Conservation (phyloP, 2,797 vertebrate species). For the Pristis pectinata region DNA sequence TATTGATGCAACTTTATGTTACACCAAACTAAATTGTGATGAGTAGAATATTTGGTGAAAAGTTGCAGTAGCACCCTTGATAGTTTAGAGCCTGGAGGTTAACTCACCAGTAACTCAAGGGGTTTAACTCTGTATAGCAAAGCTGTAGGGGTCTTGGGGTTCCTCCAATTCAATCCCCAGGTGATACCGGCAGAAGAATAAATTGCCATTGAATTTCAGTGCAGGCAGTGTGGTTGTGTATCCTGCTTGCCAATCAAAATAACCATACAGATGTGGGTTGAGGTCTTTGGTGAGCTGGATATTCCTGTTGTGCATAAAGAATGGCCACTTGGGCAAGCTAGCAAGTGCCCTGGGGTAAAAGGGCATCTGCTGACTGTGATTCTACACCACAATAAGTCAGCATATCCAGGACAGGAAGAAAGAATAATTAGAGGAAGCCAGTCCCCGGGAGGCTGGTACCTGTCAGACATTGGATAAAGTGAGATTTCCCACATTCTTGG, state of each 20-base stretch:
- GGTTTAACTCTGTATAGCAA: not conserved
- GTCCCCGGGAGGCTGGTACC: not conserved
- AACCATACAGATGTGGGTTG: not conserved
- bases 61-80: not conserved
- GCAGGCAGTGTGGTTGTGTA: not conserved
- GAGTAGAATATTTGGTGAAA: not conserved
- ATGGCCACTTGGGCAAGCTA: not conserved
- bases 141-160: not conserved
- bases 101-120: not conserved
- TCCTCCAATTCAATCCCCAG: not conserved
- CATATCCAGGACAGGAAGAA: not conserved
- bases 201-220: not conserved
- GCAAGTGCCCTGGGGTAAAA: not conserved
- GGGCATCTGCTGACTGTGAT: not conserved
- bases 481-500: conserved; percentile 23
- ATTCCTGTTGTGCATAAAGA: not conserved
- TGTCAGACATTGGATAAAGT: not conserved
- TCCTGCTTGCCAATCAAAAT: too few species aligned
- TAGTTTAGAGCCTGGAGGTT: not conserved
- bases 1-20: too few species aligned
- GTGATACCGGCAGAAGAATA: not conserved
- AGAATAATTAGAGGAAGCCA: not conserved
- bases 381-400: not conserved
- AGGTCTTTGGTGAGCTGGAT: too few species aligned
- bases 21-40: not conserved